A percentile compares a stretch with the other conserved stretches of the same genome.
Conservation (phyloP, 2,888 invertebrate genomes). For the Phengaris alcon region DNA sequence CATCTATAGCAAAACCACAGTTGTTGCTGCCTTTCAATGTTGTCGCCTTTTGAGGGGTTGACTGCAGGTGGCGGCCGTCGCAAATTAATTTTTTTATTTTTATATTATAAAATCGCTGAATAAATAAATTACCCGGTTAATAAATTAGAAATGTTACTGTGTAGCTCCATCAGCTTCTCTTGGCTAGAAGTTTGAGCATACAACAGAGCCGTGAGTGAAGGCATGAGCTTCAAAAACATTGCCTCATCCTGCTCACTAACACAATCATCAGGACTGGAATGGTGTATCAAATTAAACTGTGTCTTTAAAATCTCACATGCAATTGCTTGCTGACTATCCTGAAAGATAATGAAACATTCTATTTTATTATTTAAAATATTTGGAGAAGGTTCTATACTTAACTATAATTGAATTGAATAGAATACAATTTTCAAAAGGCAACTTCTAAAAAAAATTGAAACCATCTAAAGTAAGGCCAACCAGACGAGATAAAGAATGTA, state of each 20-base stretch:
- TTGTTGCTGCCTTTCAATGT: too few species aligned
- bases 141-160: slow-evolving; percentile 90
- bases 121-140: slow-evolving; percentile 78
- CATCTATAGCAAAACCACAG: neutral
- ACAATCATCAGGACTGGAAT: slow-evolving; percentile 60
- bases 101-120: too few species aligned
- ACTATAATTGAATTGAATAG: neutral
- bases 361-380: neutral
- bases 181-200: slow-evolving; percentile 77
- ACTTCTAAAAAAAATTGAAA: neutral
- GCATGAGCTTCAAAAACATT: slow-evolving; percentile 84
- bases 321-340: slow-evolving; percentile 82
- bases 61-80: too few species aligned
- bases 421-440: neutral
- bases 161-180: slow-evolving; percentile 83
- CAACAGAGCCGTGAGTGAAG: slow-evolving; percentile 84
- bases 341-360: slow-evolving; percentile 31
- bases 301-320: slow-evolving; percentile 87
- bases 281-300: slow-evolving; percentile 86
- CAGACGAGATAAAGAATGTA: too few species aligned
- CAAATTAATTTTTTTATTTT: too few species aligned
- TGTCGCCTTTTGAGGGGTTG: too few species aligned
- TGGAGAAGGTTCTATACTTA: neutral
- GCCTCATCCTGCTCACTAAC: slow-evolving; percentile 84
- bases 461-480: too few species aligned